phyloP scores from a whole-genome alignment of 2,113 vertebrate genomes.

The Argyrosomus japonicus region DNA sequence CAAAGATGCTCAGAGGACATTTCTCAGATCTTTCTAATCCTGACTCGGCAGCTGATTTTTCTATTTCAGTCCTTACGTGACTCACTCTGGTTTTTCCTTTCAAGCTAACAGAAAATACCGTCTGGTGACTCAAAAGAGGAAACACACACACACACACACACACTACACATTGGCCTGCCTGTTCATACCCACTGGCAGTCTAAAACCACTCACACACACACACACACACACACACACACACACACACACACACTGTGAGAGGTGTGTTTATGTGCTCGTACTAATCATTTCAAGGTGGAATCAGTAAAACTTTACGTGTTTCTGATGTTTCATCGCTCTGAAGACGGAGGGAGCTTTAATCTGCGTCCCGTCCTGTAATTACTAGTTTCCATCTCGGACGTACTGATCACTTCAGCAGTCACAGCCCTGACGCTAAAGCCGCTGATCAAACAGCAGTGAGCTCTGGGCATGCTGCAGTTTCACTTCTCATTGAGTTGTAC shows the following conservation, averaged over 20 bases:
- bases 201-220: background rate
- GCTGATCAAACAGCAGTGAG: no score
- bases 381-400: no score
- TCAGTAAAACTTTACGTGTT: background rate
- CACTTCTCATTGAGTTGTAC: no score
- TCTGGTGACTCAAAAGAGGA: conserved; percentile 16
- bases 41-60: conserved; percentile 4
- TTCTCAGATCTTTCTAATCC: background rate
- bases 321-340: no score
- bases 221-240: background rate
- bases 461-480: no score
- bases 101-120: conserved; percentile 27
- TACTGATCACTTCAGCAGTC: no score
- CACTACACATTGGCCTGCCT: background rate
- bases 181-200: background rate
- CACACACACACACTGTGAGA: background rate
- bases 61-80: conserved; percentile 11
- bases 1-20: background rate
- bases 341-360: no score
- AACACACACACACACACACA: background rate
- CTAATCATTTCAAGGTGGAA: background rate
- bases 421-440: no score
- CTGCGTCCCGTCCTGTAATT: no score
- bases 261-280: background rate
- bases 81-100: conserved; percentile 20